These are phyloP conservation scores for Cyrtorhinus lividipennis DNA, from an alignment of 1,140 invertebrate species.

Conservation along the genomic window DNA sequence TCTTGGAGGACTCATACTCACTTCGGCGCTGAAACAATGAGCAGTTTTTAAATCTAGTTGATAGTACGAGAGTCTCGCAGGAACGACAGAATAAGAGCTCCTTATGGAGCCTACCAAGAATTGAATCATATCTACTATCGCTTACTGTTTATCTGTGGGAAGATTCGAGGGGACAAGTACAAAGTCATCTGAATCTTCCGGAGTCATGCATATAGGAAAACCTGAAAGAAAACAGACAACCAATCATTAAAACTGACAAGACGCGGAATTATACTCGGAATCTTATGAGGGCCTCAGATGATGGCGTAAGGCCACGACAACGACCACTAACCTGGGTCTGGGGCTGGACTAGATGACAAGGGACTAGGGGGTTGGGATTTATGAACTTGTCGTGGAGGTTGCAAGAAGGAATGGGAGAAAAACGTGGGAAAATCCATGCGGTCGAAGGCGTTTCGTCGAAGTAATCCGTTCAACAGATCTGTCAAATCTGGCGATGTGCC, in stretches of 20 bases:
- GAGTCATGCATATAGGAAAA: constrained; percentile 39
- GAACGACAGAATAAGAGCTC: too few species aligned
- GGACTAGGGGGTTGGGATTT: constrained; percentile 30
- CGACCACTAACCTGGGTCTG: constrained; percentile 10
- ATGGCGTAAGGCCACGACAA: too few species aligned
- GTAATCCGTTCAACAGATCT: constrained; percentile 69
- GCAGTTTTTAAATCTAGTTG: too few species aligned
- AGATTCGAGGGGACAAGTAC: constrained; percentile 65
- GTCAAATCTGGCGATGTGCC: constrained; percentile 80
- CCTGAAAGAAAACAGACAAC: constrained; percentile 29
- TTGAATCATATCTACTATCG: too few species aligned
- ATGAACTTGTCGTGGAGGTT: constrained; percentile 35
- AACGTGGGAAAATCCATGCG: constrained; percentile 91
- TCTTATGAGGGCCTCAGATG: too few species aligned
- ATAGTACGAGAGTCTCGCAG: too few species aligned
- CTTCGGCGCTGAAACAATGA: constrained; percentile 20
- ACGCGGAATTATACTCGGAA: too few species aligned
- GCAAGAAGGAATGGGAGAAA: constrained; percentile 82
- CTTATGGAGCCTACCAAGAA: too few species aligned
- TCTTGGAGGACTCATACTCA: constrained; percentile 41
- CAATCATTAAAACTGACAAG: too few species aligned
- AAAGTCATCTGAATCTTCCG: constrained; percentile 64
- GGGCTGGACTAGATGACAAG: constrained; percentile 21
- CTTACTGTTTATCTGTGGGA: constrained; percentile 32
- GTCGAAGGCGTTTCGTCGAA: constrained; percentile 86